Evolutionary conservation across 2,888 invertebrate species (phyloP).

Genomic region (Orgyia antiqua): DNA sequence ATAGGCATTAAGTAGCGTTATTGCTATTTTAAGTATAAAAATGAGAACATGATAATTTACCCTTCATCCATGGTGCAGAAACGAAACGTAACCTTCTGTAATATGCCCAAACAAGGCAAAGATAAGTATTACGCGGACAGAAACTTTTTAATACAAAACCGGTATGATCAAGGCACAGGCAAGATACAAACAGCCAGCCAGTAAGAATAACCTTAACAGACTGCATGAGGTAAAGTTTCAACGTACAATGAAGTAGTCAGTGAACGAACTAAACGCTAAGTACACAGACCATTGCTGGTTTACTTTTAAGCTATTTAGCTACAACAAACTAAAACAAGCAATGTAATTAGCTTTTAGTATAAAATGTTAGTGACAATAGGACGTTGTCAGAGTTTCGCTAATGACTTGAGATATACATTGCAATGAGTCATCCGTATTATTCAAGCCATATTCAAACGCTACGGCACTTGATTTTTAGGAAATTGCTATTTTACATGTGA

Average conservation of each 20-base stretch:
- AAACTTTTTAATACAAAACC: slow-evolving; percentile 36
- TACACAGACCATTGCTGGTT: slow-evolving; percentile 21
- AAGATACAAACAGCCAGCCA: slow-evolving; percentile 54
- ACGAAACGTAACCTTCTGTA: slow-evolving; percentile 24
- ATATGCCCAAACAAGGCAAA: slow-evolving; percentile 27
- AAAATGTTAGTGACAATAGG: not conserved
- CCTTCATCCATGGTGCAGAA: slow-evolving; percentile 52
- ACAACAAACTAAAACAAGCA: slow-evolving; percentile 8
- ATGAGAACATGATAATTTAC: slow-evolving; percentile 23
- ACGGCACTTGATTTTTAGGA: slow-evolving; percentile 14
- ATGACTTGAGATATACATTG: slow-evolving; percentile 3
- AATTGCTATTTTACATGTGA: slow-evolving; percentile 21
- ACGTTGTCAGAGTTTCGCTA: slow-evolving; percentile 6
- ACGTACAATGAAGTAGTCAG: slow-evolving; percentile 22
- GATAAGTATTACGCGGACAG: slow-evolving; percentile 24
- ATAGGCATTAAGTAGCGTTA: no score
- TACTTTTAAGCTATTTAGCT: slow-evolving; percentile 3
- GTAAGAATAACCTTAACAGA: slow-evolving; percentile 51
- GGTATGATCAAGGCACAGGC: slow-evolving; percentile 34
- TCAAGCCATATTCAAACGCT: no score
- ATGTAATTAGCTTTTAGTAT: slow-evolving; percentile 2
- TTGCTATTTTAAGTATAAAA: no score
- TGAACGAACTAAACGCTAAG: slow-evolving; percentile 11
- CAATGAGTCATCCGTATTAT: slow-evolving; percentile 20
- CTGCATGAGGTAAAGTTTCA: slow-evolving; percentile 42